Evolutionary conservation across 2,113 vertebrate genomes (phyloP).

Genomic region (Peromyscus californicus): DNA sequence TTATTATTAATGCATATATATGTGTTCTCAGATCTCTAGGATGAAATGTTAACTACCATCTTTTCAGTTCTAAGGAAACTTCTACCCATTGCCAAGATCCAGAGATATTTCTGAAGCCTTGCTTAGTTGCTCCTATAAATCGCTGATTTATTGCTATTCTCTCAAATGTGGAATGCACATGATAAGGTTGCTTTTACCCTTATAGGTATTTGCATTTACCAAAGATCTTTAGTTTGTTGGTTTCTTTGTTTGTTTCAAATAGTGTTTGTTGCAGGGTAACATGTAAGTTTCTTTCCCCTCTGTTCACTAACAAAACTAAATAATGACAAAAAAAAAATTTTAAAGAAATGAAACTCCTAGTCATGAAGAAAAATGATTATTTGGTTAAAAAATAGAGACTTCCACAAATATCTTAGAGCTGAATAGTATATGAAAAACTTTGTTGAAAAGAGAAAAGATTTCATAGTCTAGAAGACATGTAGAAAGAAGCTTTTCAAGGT

Average conservation of each 20-base stretch:
- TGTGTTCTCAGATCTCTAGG: background rate
- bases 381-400: background rate
- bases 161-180: background rate
- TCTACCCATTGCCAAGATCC: background rate
- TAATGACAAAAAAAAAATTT: background rate
- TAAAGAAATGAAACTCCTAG: conserved; percentile 21
- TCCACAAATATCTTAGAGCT: conserved; percentile 17
- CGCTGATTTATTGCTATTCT: background rate
- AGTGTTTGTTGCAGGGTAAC: background rate
- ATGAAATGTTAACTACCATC: background rate
- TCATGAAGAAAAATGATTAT: background rate
- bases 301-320: background rate
- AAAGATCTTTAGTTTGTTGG: background rate
- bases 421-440: background rate
- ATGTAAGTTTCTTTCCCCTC: background rate
- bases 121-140: background rate
- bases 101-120: conserved; percentile 15
- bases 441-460: background rate
- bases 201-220: background rate
- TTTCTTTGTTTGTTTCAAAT: background rate
- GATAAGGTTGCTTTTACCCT: background rate
- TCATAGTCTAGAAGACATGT: background rate
- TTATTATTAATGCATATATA: background rate
- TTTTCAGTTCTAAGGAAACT: conserved; percentile 17
- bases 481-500: background rate